Percentiles rank a stretch among this genome's conserved stretches.
These are phyloP conservation scores for Rhinopomastus cyanomelas DNA, from an alignment of 2,113 vertebrate species.

Conservation along the genomic window DNA sequence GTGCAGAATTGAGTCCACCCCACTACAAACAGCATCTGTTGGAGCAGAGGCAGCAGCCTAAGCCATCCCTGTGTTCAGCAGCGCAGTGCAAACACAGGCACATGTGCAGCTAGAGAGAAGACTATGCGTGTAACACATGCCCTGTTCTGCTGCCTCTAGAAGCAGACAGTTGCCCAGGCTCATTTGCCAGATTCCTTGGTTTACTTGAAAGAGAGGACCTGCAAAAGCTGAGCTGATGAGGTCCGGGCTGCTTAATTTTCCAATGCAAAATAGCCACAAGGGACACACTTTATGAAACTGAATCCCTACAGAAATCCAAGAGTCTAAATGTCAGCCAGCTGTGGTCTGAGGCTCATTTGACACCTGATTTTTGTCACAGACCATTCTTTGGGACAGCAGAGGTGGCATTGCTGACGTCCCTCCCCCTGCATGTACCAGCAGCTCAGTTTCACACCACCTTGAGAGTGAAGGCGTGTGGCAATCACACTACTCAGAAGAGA, in stretches of 20 bases:
- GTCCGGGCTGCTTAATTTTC: background rate
- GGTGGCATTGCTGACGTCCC: background rate
- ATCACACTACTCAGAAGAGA: background rate
- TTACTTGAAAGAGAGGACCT: background rate
- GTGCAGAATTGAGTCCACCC: background rate
- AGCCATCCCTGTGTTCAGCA: background rate
- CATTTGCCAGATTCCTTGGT: background rate
- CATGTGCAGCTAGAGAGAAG: background rate
- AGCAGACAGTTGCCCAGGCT: background rate
- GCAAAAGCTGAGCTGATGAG: background rate
- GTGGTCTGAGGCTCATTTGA: background rate
- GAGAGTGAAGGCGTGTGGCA: background rate
- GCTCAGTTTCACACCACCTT: rapidly evolving
- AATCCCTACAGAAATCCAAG: background rate
- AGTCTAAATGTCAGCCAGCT: background rate
- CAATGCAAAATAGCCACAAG: background rate
- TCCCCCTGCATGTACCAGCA: background rate
- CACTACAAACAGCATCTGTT: background rate
- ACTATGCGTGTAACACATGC: background rate
- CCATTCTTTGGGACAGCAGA: background rate
- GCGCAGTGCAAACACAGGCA: background rate
- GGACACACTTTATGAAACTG: background rate
- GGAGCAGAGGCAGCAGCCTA: background rate
- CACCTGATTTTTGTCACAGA: rapidly evolving
- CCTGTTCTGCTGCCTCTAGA: background rate